Percentiles rank a stretch among this genome's conserved stretches.
phyloP scores from a whole-genome alignment of 2,113 vertebrate genomes.

The Ptilorrhoa leucosticta region DNA sequence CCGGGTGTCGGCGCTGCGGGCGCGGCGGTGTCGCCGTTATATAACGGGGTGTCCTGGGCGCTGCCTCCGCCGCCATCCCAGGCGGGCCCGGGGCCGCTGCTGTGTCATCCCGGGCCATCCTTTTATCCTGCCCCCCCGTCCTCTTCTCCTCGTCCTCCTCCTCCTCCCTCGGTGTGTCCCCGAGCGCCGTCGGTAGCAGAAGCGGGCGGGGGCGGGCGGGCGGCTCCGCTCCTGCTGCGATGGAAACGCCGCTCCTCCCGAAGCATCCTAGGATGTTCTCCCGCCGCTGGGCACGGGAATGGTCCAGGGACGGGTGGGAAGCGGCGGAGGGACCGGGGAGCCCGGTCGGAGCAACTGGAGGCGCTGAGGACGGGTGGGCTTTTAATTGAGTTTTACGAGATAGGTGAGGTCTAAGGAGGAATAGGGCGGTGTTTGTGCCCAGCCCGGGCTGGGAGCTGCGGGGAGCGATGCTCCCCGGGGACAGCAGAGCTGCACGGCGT shows the following conservation, averaged over 20 bases:
- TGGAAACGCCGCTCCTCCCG: neutral
- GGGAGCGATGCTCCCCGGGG: neutral
- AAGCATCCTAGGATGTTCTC: neutral
- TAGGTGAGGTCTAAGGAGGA: neutral
- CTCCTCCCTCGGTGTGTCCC: neutral
- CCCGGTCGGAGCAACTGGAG: neutral
- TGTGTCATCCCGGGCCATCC: neutral
- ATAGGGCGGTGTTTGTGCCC: neutral
- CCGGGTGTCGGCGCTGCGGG: neutral
- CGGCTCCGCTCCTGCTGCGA: neutral
- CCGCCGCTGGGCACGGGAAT: neutral
- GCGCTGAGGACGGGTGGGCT: neutral
- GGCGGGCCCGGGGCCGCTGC: slow-evolving; percentile 37
- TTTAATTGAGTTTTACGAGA: neutral
- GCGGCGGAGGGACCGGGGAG: neutral
- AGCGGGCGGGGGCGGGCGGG: neutral
- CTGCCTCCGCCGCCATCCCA: slow-evolving; percentile 8
- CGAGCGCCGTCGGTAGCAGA: neutral
- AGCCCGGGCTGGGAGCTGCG: neutral
- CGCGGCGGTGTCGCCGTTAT: neutral
- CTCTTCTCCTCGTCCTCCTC: neutral
- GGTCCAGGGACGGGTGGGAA: no score
- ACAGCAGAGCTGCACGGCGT: rapidly evolving
- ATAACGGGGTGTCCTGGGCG: neutral
- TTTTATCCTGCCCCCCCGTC: neutral